A percentile compares a stretch with the other conserved stretches of the same genome.
Conservation (phyloP, 2,797 vertebrate species). For the Onychomys torridus region DNA sequence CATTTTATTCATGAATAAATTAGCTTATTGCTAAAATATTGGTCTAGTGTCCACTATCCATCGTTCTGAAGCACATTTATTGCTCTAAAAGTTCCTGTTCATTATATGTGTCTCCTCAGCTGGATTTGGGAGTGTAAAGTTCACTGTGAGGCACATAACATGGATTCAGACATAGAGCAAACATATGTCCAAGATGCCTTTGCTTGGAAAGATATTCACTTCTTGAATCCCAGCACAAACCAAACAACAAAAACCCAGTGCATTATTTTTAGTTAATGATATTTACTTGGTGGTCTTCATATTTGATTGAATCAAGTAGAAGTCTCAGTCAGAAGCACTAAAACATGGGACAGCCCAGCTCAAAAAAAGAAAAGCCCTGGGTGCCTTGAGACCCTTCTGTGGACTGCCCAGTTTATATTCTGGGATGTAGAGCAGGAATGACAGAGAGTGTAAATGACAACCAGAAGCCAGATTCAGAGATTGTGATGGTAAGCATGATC, state of each 20-base stretch:
- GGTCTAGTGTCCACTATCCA: background rate
- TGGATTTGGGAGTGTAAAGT: background rate
- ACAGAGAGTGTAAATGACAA: background rate
- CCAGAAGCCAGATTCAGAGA: background rate
- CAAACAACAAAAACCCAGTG: background rate
- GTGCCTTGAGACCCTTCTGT: background rate
- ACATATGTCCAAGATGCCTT: background rate
- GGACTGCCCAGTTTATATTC: background rate
- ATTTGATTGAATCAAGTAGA: slow-evolving; percentile 6
- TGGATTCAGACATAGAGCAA: background rate
- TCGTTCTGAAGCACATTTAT: background rate
- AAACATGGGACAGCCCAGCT: background rate
- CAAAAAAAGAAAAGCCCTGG: background rate
- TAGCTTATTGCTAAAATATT: background rate
- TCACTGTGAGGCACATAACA: background rate
- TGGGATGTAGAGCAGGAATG: background rate
- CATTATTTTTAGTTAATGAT: slow-evolving; percentile 3
- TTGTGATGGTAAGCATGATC: background rate
- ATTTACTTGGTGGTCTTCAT: background rate
- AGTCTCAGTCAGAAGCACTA: background rate
- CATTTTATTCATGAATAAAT: slow-evolving; percentile 4
- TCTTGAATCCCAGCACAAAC: background rate
- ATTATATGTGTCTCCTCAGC: background rate
- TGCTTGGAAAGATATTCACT: background rate
- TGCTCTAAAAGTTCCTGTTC: background rate